Conservation (phyloP, 2,113 vertebrate genomes). For the Poecilia latipinna region DNA sequence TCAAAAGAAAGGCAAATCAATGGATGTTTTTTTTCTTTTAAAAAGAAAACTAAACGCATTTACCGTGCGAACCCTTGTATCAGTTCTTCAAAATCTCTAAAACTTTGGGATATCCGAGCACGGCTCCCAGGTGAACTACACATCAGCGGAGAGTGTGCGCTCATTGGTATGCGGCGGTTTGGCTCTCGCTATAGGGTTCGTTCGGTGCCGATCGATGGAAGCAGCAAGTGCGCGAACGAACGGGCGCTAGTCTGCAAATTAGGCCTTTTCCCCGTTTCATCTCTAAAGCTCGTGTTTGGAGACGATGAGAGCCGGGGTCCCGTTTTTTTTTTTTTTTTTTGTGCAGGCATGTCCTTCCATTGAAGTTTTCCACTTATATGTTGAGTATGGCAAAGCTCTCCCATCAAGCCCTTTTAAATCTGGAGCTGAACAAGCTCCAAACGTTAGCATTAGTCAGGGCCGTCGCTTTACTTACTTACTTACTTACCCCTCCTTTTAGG, state of each 20-base stretch:
- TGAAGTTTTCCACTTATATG: constrained; percentile 68
- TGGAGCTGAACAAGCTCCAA: constrained; percentile 44
- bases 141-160: constrained; percentile 40
- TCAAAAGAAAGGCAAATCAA: constrained; percentile 38
- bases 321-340: constrained; percentile 48
- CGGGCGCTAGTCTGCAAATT: constrained; percentile 66
- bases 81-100: constrained; percentile 69
- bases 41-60: constrained; percentile 29
- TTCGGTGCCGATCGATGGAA: constrained; percentile 68
- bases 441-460: constrained; percentile 54
- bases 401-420: constrained; percentile 47
- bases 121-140: constrained; percentile 29
- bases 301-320: constrained; percentile 23
- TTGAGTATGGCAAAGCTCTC: neutral
- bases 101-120: constrained; percentile 63
- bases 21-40: neutral
- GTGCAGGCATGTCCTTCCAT: constrained; percentile 32
- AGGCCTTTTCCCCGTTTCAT: constrained; percentile 63
- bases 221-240: constrained; percentile 24
- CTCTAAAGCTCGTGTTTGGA: constrained; percentile 56
- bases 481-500: constrained; percentile 59
- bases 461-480: constrained; percentile 54
- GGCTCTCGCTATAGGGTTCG: constrained; percentile 36
- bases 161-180: constrained; percentile 58
- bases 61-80: constrained; percentile 30